Percentiles rank a stretch among this genome's conserved stretches.
Conservation (phyloP, 2,888 invertebrate genomes). For the Phyto melanocephala region DNA sequence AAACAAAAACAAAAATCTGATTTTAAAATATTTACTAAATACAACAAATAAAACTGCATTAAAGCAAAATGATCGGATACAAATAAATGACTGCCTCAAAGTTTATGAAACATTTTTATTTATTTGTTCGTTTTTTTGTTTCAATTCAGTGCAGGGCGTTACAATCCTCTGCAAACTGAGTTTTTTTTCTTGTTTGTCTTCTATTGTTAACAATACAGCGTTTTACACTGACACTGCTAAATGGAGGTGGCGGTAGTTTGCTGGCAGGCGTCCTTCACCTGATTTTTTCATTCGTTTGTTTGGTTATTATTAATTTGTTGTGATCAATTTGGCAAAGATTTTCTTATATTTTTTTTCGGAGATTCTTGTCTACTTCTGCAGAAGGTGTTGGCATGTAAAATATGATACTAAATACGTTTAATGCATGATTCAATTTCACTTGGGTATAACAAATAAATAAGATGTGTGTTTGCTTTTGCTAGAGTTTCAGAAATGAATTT, state of each 20-base stretch:
- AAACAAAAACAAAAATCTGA: background rate
- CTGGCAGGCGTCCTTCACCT: conserved; percentile 68
- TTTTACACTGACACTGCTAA: conserved; percentile 31
- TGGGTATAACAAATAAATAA: too few relatives aligned
- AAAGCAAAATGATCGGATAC: conserved; percentile 42
- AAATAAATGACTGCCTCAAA: conserved; percentile 49
- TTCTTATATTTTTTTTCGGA: conserved; percentile 19
- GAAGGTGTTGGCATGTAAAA: conserved; percentile 21
- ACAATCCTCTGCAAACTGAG: conserved; percentile 56
- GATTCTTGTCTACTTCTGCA: conserved; percentile 20
- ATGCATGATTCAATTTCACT: too few relatives aligned
- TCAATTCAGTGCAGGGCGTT: conserved; percentile 61
- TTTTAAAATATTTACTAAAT: too few relatives aligned
- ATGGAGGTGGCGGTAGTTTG: conserved; percentile 60
- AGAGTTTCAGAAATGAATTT: too few relatives aligned
- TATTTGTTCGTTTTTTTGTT: conserved; percentile 50
- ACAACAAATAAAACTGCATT: conserved; percentile 30
- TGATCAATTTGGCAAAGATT: conserved; percentile 55
- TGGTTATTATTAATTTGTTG: conserved; percentile 61
- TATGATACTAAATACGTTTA: too few relatives aligned
- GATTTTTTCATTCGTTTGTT: conserved; percentile 64
- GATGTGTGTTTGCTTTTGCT: too few relatives aligned
- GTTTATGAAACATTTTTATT: conserved; percentile 57
- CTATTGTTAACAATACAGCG: background rate
- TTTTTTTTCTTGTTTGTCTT: conserved; percentile 30